Evolutionary conservation across 2,113 vertebrate genomes (phyloP), one percentile per base, ranked within the genome.

Genomic region (Macquaria ambigua): DNA sequence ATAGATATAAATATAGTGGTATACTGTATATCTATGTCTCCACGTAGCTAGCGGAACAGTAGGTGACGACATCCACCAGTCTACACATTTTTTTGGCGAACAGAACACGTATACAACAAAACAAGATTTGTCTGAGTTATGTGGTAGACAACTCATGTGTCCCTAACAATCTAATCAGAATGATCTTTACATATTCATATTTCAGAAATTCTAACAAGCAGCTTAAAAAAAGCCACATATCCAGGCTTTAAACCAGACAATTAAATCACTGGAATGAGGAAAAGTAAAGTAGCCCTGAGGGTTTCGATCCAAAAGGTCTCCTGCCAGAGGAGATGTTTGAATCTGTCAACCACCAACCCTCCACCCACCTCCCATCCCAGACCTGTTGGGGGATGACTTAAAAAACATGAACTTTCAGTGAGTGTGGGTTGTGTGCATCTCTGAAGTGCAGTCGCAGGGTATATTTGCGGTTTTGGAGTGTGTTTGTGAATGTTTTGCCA

Each of bases 341-440:
- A 34, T 58, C 53, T 74, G 75, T 73, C 31, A 66, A 37, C 53
- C 6, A 7, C 55, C 43, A 84, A n/a, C 14, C 53, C n/a, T 34
- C 25, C 2, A 41, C n/a, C 23, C 31, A 37, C 11, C 16, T 39
- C 28, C 18, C 28, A 62, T 39, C 23, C n/a, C 43, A 52, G 34
- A 52, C 52, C 21, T 68, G 55, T 62, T 63, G 5, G 6, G 31
- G 23, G 64, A 70, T 37, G 34, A 59, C 28, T 74, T 74, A 53
- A 55, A 77, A 66, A 56, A 69, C 25, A 74, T 82, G 55, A 74
- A 74, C 70, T 75, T 75, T 74, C 41, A 75, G 46, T 66, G 64
- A 75, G 58, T 74, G 61, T 43, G 69, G 25, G 55, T 74, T n/a
- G 63, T 83, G 80, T 71, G 81, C 20, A 34, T 79, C 23, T 75